phyloP scores from a whole-genome alignment of 2,113 vertebrate genomes.

The Ellobius talpinus region DNA sequence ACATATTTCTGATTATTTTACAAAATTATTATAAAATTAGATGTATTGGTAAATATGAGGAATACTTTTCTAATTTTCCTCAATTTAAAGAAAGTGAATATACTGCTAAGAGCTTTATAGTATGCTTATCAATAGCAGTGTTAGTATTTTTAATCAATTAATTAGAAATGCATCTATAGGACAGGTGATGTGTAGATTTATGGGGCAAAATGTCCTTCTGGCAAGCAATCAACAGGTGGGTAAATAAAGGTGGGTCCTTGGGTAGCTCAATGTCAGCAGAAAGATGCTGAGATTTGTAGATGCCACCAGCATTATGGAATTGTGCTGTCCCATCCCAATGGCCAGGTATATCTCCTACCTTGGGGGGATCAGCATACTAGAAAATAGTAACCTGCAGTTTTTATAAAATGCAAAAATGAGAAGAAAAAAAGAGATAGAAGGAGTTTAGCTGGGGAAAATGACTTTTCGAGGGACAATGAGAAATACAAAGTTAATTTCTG shows the following conservation, averaged over 20 bases:
- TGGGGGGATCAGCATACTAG: neutral
- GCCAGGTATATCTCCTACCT: constrained; percentile 38
- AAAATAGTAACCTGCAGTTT: constrained; percentile 68
- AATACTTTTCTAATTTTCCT: neutral
- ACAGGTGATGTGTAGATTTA: constrained; percentile 58
- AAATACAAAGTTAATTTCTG: constrained; percentile 69
- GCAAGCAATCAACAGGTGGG: constrained; percentile 57
- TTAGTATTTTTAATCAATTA: constrained; percentile 48
- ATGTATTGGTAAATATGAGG: neutral
- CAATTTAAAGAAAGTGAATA: constrained; percentile 16
- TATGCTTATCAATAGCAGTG: constrained; percentile 28
- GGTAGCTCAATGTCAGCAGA: constrained; percentile 59
- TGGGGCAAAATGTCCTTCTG: constrained; percentile 62
- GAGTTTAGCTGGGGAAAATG: neutral
- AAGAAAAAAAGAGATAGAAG: constrained; percentile 21
- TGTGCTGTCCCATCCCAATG: constrained; percentile 48
- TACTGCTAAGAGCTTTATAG: constrained; percentile 11
- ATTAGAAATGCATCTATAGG: constrained; percentile 55
- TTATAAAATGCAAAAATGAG: constrained; percentile 20
- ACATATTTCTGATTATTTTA: constrained; percentile 10
- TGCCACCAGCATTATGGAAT: constrained; percentile 44
- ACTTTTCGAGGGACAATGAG: constrained; percentile 40
- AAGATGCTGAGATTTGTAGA: constrained; percentile 74
- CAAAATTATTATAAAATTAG: constrained; percentile 41
- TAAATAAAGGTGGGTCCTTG: constrained; percentile 64